These are phyloP conservation scores for Myodes glareolus DNA, from an alignment of 2,113 vertebrate species.

Conservation along the genomic window DNA sequence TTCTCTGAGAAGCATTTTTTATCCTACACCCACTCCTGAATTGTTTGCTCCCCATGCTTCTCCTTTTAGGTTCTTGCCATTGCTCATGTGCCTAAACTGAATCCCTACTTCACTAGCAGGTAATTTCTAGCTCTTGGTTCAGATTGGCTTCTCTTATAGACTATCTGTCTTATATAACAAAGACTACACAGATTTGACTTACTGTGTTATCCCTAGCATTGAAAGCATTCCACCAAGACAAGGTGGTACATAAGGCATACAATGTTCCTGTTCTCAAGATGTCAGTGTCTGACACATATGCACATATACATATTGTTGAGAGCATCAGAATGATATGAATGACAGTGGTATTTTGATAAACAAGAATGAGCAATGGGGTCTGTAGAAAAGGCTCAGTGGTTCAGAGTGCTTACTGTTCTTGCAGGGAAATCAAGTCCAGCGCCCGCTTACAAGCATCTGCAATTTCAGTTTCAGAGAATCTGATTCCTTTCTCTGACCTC, in stretches of 20 bases:
- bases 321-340: constrained; percentile 8
- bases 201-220: not conserved
- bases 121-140: not conserved
- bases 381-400: not conserved
- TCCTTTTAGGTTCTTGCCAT: not conserved
- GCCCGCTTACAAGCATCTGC: not conserved
- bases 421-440: not conserved
- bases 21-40: not conserved
- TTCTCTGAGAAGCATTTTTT: constrained; percentile 29
- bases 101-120: not conserved
- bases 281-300: not conserved
- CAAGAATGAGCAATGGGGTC: not conserved
- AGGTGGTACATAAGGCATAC: no score
- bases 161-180: not conserved
- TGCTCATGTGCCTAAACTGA: not conserved
- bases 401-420: not conserved
- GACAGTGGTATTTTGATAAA: constrained; percentile 1
- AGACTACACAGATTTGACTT: not conserved
- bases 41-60: not conserved
- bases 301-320: not conserved
- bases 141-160: not conserved
- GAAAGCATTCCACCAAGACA: no score
- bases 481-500: not conserved
- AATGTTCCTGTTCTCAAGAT: no score
- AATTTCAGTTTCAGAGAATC: not conserved